Conservation (phyloP, 2,888 invertebrate species). For the Dexiosoma caninum region DNA sequence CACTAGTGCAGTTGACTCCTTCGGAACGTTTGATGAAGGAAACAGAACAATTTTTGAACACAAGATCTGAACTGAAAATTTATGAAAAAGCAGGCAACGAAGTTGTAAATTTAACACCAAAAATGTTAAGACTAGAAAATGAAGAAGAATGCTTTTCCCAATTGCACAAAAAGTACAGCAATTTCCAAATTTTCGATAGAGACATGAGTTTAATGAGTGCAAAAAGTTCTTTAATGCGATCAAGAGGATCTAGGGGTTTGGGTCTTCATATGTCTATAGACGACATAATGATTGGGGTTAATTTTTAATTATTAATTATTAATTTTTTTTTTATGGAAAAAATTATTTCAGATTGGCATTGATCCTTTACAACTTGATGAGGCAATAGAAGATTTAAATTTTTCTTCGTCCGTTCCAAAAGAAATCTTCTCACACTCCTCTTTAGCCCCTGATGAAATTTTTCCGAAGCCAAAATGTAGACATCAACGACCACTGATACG, state of each 20-base stretch:
- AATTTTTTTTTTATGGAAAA: no score
- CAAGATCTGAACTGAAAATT: slow-evolving; percentile 61
- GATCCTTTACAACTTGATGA: slow-evolving; percentile 41
- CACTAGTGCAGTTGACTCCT: background rate
- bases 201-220: slow-evolving; percentile 23
- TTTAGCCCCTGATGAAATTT: background rate
- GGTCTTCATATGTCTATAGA: slow-evolving; percentile 70
- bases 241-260: slow-evolving; percentile 63
- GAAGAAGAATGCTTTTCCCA: background rate
- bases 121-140: slow-evolving; percentile 48
- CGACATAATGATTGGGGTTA: slow-evolving; percentile 64
- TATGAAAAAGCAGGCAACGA: slow-evolving; percentile 61
- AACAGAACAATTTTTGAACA: background rate
- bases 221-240: slow-evolving; percentile 59
- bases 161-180: slow-evolving; percentile 54
- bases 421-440: background rate
- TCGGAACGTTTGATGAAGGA: slow-evolving; percentile 23
- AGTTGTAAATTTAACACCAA: slow-evolving; percentile 70
- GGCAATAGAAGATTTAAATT: background rate
- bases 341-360: slow-evolving; percentile 35
- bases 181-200: slow-evolving; percentile 2
- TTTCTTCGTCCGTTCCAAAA: no score
- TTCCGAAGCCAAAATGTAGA: background rate
- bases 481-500: slow-evolving; percentile 78
- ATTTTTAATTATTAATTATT: no score